These are phyloP conservation scores for Drosophila birchii DNA, from an alignment of 2,888 invertebrate species.

Conservation along the genomic window DNA sequence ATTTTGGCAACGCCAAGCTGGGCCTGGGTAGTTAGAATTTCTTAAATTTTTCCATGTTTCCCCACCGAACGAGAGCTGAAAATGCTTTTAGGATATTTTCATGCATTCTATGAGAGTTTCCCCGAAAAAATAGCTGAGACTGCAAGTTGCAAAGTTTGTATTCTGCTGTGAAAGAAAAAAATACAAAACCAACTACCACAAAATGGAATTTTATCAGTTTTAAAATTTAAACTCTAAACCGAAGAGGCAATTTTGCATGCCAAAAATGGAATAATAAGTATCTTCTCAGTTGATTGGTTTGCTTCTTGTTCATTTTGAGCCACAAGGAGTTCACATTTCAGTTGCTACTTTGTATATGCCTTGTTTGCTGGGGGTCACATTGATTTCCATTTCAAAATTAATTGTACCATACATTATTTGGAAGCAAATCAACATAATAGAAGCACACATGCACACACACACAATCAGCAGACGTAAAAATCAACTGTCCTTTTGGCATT, in stretches of 20 bases:
- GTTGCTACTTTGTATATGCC: slow-evolving; percentile 1
- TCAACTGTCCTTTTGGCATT: slow-evolving; percentile 29
- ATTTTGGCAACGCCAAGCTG: slow-evolving; percentile 19
- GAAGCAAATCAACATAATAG: slow-evolving; percentile 35
- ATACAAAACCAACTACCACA: background rate
- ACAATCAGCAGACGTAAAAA: slow-evolving; percentile 57
- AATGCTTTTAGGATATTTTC: slow-evolving; percentile 31
- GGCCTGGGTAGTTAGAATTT: slow-evolving; percentile 6
- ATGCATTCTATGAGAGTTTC: slow-evolving; percentile 23
- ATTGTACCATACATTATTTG: slow-evolving; percentile 42
- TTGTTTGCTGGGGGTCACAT: slow-evolving; percentile 2
- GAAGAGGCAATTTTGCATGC: slow-evolving; percentile 2
- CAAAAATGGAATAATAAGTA: slow-evolving; percentile 1
- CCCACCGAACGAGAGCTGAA: slow-evolving; percentile 1
- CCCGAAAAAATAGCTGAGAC: slow-evolving; percentile 21
- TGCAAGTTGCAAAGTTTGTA: slow-evolving; percentile 24
- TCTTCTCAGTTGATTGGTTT: slow-evolving; percentile 11
- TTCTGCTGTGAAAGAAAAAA: background rate
- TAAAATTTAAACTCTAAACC: slow-evolving; percentile 13
- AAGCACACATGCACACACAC: slow-evolving; percentile 38
- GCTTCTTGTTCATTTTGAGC: slow-evolving; percentile 7
- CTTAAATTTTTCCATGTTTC: slow-evolving; percentile 5
- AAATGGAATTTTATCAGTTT: slow-evolving; percentile 16
- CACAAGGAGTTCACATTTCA: background rate
- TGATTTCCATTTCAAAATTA: slow-evolving; percentile 39